Conservation (phyloP, 2,888 invertebrate genomes). For the Cheilosia grossa region DNA sequence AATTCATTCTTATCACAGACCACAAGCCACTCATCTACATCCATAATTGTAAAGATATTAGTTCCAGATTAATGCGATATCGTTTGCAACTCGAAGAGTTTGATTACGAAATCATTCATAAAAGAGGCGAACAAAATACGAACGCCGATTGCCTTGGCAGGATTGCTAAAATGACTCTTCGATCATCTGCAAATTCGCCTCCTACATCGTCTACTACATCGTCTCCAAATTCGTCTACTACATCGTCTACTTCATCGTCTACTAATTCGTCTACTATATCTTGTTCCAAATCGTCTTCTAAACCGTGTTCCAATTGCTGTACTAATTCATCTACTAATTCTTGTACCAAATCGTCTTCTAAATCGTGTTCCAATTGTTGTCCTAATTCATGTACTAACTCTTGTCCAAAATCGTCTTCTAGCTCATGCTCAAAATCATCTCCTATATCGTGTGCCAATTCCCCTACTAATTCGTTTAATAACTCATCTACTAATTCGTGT, state of each 20-base stretch:
- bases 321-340: no score
- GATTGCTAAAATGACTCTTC: no score
- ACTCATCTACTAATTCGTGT: background rate
- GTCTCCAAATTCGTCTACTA: background rate
- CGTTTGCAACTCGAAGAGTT: background rate
- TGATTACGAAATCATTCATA: no score
- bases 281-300: no score
- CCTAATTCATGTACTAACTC: background rate
- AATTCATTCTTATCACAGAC: constrained; percentile 10
- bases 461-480: background rate
- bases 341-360: no score
- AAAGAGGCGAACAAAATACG: no score
- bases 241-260: no score
- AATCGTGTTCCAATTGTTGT: background rate
- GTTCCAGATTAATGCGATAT: background rate
- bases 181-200: background rate
- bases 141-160: no score
- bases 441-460: background rate
- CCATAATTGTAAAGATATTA: background rate
- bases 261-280: no score
- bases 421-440: background rate
- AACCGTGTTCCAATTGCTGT: no score
- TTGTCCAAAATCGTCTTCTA: background rate
- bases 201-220: background rate
- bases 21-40: constrained; percentile 6